Evolutionary conservation across 1,140 invertebrate genomes (phyloP).

Genomic region (Halesus radiatus): DNA sequence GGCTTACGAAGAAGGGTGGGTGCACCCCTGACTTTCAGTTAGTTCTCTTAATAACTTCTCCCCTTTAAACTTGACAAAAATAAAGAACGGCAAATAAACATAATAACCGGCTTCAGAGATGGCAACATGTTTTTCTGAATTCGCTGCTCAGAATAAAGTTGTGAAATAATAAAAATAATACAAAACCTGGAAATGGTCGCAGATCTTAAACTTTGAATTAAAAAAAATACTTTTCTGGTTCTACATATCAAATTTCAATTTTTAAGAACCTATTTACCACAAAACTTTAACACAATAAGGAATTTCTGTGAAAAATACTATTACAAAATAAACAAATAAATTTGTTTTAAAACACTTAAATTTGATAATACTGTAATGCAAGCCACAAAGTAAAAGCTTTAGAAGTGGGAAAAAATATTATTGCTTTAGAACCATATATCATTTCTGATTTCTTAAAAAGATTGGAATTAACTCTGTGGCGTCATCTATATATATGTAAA

Average conservation of each 20-base stretch:
- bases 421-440: no score
- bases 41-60: slow-evolving; percentile 43
- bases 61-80: slow-evolving; percentile 42
- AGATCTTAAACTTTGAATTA: not conserved
- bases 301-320: no score
- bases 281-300: no score
- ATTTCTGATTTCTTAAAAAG: no score
- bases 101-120: slow-evolving; percentile 42
- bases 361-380: no score
- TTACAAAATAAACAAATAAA: no score
- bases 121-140: slow-evolving; percentile 45
- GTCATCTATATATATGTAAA: no score
- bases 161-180: slow-evolving; percentile 28
- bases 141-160: slow-evolving; percentile 24
- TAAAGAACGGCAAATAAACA: slow-evolving; percentile 39
- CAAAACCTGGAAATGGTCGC: not conserved
- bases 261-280: not conserved
- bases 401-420: no score
- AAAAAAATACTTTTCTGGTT: not conserved
- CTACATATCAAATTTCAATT: not conserved
- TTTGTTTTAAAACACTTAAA: no score
- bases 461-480: no score
- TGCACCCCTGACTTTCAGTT: not conserved
- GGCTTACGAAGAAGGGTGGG: no score
- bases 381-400: no score